A percentile compares a stretch with the other conserved stretches of the same genome.
These are phyloP conservation scores for Lichenostomus cassidix DNA, from an alignment of 2,113 vertebrate species.

Conservation along the genomic window DNA sequence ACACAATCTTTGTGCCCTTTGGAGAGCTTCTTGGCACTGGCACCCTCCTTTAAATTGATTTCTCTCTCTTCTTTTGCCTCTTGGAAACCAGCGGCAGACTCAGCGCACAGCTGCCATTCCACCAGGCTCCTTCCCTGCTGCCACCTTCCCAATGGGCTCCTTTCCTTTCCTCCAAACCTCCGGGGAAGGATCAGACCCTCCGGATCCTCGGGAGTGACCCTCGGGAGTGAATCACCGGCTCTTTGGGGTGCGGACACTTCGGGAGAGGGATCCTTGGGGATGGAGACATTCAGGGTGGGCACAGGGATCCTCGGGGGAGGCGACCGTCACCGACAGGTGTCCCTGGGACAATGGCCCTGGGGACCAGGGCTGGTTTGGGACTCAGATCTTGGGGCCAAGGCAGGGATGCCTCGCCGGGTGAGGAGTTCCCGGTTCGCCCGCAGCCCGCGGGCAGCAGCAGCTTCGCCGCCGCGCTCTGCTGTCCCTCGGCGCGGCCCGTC, in stretches of 20 bases:
- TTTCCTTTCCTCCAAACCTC: background rate
- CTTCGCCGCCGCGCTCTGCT: constrained; percentile 43
- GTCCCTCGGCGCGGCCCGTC: constrained; percentile 72
- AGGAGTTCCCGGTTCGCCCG: no score
- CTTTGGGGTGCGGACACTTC: background rate
- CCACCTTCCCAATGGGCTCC: background rate
- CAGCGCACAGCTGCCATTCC: rapidly evolving
- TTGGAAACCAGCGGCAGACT: background rate
- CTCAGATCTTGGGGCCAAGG: no score
- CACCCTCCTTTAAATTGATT: background rate
- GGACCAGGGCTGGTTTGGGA: rapidly evolving
- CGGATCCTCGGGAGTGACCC: background rate
- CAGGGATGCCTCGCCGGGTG: background rate
- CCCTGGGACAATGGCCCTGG: rapidly evolving
- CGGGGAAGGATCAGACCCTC: background rate
- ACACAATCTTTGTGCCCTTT: background rate
- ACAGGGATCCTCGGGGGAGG: rapidly evolving
- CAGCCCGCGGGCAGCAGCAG: no score
- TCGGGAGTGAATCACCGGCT: background rate
- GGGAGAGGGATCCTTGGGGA: background rate
- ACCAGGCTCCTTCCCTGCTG: background rate
- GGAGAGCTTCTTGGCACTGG: background rate
- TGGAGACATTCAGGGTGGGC: background rate
- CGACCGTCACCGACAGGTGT: rapidly evolving
- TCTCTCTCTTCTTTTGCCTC: background rate